Evolutionary conservation across 2,113 vertebrate genomes (phyloP).

Genomic region (Ceyx margarethae): DNA sequence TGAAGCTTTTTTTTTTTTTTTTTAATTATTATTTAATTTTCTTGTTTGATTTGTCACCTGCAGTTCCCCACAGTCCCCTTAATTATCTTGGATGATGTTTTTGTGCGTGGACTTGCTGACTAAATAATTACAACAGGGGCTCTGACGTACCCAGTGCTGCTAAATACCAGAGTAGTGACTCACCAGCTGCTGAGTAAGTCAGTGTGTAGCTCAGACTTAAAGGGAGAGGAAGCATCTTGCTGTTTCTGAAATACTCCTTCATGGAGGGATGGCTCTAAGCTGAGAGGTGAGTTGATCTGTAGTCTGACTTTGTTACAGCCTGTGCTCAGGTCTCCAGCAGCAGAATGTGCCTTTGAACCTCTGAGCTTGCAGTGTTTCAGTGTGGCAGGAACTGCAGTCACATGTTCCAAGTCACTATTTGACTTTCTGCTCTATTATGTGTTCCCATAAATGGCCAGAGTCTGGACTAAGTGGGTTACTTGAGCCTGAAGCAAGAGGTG

Average conservation of each 20-base stretch:
- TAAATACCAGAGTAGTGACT: conserved; percentile 23
- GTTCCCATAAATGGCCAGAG: conserved; percentile 31
- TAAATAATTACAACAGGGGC: neutral
- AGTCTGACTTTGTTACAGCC: neutral
- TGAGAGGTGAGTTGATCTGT: neutral
- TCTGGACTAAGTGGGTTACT: neutral
- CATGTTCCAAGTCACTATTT: neutral
- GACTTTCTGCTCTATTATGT: neutral
- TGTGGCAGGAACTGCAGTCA: neutral
- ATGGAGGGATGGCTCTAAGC: neutral
- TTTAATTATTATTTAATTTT: neutral
- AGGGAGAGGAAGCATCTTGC: neutral
- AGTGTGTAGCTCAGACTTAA: neutral
- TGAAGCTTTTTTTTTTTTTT: neutral
- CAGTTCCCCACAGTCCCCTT: neutral
- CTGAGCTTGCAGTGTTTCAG: neutral
- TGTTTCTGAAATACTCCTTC: neutral
- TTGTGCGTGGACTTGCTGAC: neutral
- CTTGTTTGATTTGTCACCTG: neutral
- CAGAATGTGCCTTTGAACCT: neutral
- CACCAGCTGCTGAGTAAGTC: conserved; percentile 17
- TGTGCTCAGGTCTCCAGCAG: neutral
- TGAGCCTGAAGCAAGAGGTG: neutral
- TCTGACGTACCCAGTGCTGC: neutral
- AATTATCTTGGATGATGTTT: neutral